Evolutionary conservation across 2,113 vertebrate genomes (phyloP), one percentile per base, ranked within the genome.

Genomic region (Tylochromis polylepis): DNA sequence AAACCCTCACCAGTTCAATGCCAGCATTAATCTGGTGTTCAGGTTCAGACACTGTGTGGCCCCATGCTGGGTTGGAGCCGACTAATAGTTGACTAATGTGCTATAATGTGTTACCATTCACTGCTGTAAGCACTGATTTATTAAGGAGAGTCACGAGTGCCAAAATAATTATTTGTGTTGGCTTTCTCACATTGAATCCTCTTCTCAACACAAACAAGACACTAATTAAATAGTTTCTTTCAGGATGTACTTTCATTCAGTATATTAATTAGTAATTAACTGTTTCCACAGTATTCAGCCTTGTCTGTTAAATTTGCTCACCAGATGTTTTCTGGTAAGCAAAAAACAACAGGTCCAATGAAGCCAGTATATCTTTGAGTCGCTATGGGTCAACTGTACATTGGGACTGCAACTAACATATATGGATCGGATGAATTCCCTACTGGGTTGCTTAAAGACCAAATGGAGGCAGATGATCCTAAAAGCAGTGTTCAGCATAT

Each of bases 31-130:
- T 92, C 59, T 80, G 78, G 14, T 84, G 34, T 22, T 51, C 3
- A 55, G 87, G 58, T 83, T 83, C 59, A 87, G 59, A 77, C 58
- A 3, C 18, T 11, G 83, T 11, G 53, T 6, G 38, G 43, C 46
- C 85, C n/a, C 75, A 55, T 14, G 65, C 58, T 15, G 56, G 12
- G 43, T 51, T 41, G 10, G 46, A 83, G 70, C 60, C 12, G 4
- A 70, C 56, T 85, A 67, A 87, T 56, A 15, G 43, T 53, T 70
- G 79, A 83, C 59, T 90, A 86, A 89, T 85, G 57, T 65, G 15
- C 7, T 22, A 20, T 85, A 83, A 87, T 89, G 82, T 79, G 18
- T 16, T 12, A 38, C 72, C n/a, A 3, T 31, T 88, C 15, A 11
- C 20, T 88, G 77, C 36, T 87, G 43, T 70, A 53, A 85, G 31